phyloP scores from a whole-genome alignment of 2,113 vertebrate species.

The Alexandromys fortis region DNA sequence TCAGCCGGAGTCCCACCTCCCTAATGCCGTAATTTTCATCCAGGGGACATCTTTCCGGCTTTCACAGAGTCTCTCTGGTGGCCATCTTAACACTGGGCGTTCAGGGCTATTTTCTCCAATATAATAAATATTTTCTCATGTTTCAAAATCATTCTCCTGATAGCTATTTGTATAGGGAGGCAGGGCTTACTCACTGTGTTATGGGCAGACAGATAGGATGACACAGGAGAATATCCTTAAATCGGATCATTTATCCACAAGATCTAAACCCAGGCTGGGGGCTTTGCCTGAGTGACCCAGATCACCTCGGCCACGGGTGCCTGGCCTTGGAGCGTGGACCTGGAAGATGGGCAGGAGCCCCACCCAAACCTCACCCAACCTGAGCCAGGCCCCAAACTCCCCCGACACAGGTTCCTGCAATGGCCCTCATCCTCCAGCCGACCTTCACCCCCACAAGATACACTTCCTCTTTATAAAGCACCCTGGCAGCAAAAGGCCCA shows the following conservation, averaged over 20 bases:
- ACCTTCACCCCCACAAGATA: slow-evolving; percentile 60
- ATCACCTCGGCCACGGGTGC: not conserved
- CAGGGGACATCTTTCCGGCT: not conserved
- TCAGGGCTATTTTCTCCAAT: not conserved
- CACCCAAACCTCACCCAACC: not conserved
- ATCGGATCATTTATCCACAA: not conserved
- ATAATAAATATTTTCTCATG: slow-evolving; percentile 44
- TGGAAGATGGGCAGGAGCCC: not conserved
- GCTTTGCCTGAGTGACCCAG: not conserved
- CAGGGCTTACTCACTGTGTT: not conserved
- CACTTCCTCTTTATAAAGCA: slow-evolving; percentile 64
- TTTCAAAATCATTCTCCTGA: slow-evolving; percentile 57
- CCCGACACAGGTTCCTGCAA: not conserved
- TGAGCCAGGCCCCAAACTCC: fast-evolving
- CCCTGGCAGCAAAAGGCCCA: slow-evolving; percentile 57
- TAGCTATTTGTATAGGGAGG: slow-evolving; percentile 30
- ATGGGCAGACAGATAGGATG: not conserved
- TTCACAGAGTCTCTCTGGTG: not conserved
- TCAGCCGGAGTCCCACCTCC: not conserved
- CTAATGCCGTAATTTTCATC: slow-evolving; percentile 32
- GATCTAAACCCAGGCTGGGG: not conserved
- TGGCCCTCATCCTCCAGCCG: not conserved
- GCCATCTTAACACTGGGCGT: not conserved
- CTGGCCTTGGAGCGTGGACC: not conserved
- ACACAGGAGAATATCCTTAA: not conserved